Evolutionary conservation across 2,888 invertebrate genomes (phyloP).

Genomic region (Eilema caniola): DNA sequence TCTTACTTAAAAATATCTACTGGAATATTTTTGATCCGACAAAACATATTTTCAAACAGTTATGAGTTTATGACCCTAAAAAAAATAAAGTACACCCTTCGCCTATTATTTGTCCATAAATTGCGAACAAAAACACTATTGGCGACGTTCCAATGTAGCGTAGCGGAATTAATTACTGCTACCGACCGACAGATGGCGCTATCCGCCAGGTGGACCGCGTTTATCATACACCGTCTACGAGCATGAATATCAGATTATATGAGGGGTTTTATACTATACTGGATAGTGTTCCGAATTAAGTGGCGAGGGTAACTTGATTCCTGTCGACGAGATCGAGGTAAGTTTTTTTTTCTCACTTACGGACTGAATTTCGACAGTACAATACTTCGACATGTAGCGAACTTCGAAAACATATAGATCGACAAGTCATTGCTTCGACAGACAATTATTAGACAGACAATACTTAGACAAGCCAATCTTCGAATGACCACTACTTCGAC

Average conservation of each 20-base stretch:
- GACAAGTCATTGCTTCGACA: too few relatives aligned
- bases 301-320: too few relatives aligned
- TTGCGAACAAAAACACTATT: slow-evolving; percentile 53
- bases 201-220: slow-evolving; percentile 61
- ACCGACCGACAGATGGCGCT: slow-evolving; percentile 69
- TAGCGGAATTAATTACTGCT: slow-evolving; percentile 73
- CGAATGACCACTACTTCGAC: too few relatives aligned
- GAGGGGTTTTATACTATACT: slow-evolving; percentile 22
- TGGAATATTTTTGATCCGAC: neutral
- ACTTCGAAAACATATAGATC: too few relatives aligned
- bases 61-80: slow-evolving; percentile 22
- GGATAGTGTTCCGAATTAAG: neutral
- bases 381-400: too few relatives aligned
- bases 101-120: slow-evolving; percentile 50
- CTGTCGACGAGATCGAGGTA: too few relatives aligned
- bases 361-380: too few relatives aligned
- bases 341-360: too few relatives aligned
- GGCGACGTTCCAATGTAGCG: slow-evolving; percentile 63
- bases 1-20: neutral
- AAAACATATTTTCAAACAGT: slow-evolving; percentile 20
- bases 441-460: too few relatives aligned
- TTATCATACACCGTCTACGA: slow-evolving; percentile 50
- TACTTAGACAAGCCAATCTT: too few relatives aligned
- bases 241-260: slow-evolving; percentile 49
- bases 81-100: slow-evolving; percentile 32